phyloP scores from a whole-genome alignment of 2,797 vertebrate species.

The Lycodopsis pacificus region DNA sequence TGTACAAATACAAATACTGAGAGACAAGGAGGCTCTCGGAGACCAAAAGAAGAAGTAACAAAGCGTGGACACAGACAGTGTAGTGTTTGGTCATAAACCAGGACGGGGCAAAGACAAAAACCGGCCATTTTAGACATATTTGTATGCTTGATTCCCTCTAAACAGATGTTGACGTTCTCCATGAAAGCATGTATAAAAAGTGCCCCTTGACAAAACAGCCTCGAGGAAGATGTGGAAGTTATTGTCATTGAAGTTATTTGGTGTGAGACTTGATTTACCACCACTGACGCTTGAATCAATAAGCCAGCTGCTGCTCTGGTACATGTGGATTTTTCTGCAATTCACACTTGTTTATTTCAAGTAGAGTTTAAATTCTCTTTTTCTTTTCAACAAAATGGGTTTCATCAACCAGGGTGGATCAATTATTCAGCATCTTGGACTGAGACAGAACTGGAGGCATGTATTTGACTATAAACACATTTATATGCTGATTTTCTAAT shows the following conservation, averaged over 20 bases:
- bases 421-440: conserved; percentile 70
- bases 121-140: background rate
- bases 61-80: conserved; percentile 7
- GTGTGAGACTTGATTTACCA: conserved; percentile 17
- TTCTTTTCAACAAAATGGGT: conserved; percentile 46
- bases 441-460: conserved; percentile 53
- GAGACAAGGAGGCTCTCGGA: conserved; percentile 14
- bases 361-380: conserved; percentile 35
- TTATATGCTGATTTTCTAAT: conserved; percentile 40
- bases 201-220: conserved; percentile 2
- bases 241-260: conserved; percentile 16
- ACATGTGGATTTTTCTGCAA: conserved; percentile 37
- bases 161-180: conserved; percentile 20
- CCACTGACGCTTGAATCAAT: conserved; percentile 24
- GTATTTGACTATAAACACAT: conserved; percentile 53
- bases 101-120: background rate
- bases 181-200: conserved; percentile 16
- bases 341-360: conserved; percentile 53
- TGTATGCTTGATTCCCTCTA: background rate
- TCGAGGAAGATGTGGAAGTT: conserved; percentile 3
- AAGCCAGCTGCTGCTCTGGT: conserved; percentile 29
- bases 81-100: conserved; percentile 17
- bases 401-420: conserved; percentile 64
- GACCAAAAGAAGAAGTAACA: conserved; percentile 2
- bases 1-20: conserved; percentile 20